These are phyloP conservation scores for Choloepus hoffmanni DNA, from an alignment of 2,113 vertebrate genomes.

Conservation along the genomic window DNA sequence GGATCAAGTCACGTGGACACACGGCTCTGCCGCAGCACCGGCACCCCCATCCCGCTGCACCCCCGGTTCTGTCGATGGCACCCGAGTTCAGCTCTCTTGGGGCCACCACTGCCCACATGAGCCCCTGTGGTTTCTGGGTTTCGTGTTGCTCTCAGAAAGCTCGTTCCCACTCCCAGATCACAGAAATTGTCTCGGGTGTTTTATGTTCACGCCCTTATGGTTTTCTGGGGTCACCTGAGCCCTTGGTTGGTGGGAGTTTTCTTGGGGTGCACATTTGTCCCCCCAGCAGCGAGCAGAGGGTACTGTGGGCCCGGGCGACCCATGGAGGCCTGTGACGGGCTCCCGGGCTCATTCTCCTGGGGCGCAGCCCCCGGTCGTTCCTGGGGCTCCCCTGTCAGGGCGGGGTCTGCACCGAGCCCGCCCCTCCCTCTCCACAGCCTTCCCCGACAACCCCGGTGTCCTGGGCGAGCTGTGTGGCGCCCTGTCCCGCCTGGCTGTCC, in stretches of 20 bases:
- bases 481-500: conserved; percentile 92
- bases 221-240: conserved; percentile 8
- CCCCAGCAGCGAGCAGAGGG: not conserved
- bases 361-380: not conserved
- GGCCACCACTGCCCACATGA: not conserved
- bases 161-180: not conserved
- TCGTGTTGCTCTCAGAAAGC: conserved; percentile 25
- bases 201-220: conserved; percentile 10
- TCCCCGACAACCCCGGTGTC: conserved; percentile 86
- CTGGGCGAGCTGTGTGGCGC: conserved; percentile 95
- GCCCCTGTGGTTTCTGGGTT: not conserved
- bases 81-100: too few species aligned
- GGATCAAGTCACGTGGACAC: too few species aligned
- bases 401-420: not conserved
- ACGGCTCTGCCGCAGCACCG: too few species aligned
- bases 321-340: not conserved
- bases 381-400: not conserved
- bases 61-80: too few species aligned
- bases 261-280: not conserved
- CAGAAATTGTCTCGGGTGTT: not conserved
- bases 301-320: not conserved
- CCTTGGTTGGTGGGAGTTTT: conserved; percentile 5
- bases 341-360: not conserved
- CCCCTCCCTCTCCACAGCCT: conserved; percentile 84
- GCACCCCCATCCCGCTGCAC: too few species aligned